A percentile compares a stretch with the other conserved stretches of the same genome.
Evolutionary conservation across 2,113 vertebrate genomes (phyloP).

Genomic region (Neomonachus schauinslandi): DNA sequence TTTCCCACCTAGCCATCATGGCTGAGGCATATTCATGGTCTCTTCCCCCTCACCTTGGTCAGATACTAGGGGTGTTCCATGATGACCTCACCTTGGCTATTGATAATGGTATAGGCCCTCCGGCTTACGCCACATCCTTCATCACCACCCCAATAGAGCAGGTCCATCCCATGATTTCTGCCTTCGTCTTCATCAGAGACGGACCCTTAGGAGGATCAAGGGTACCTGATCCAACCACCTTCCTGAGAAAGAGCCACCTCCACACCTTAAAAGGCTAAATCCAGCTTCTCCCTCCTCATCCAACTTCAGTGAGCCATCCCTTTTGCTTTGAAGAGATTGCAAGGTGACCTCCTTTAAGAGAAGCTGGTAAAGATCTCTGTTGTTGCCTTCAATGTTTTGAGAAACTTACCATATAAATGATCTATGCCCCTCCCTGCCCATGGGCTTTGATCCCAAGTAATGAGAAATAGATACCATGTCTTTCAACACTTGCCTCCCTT

Average conservation of each 20-base stretch:
- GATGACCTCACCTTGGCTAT: background rate
- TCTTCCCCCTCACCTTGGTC: background rate
- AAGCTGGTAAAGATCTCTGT: background rate
- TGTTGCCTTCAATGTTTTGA: background rate
- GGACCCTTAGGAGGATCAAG: background rate
- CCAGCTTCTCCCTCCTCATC: background rate
- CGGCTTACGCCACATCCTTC: background rate
- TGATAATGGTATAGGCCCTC: too few species aligned
- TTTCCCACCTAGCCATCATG: background rate
- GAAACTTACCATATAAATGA: background rate
- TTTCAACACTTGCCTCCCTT: background rate
- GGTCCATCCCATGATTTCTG: background rate
- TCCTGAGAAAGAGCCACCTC: background rate
- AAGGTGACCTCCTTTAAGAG: background rate
- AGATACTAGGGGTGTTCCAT: background rate
- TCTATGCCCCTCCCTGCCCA: fast-evolving
- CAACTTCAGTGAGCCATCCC: background rate
- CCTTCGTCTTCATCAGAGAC: background rate
- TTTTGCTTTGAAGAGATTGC: background rate
- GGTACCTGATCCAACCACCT: background rate
- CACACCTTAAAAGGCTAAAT: background rate
- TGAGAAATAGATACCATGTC: background rate
- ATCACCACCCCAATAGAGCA: background rate
- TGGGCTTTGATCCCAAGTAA: background rate
- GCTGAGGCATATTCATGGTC: background rate